A percentile compares a stretch with the other conserved stretches of the same genome.
Evolutionary conservation across 2,888 invertebrate species (phyloP).

Genomic region (Isoperla grammatica): DNA sequence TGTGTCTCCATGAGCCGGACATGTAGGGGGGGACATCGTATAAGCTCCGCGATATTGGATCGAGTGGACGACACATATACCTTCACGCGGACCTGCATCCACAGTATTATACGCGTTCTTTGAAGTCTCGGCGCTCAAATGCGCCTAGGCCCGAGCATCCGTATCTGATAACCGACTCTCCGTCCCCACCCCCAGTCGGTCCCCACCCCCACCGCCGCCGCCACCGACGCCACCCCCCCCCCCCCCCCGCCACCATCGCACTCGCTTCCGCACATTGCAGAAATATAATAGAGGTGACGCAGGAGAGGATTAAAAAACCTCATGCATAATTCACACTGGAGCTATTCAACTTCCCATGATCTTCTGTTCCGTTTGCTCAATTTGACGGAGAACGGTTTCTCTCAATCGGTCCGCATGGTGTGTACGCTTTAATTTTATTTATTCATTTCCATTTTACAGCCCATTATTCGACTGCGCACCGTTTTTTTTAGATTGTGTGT

Average conservation of each 20-base stretch:
- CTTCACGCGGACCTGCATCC: neutral
- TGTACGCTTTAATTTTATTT: no score
- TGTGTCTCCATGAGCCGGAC: no score
- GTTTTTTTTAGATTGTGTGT: no score
- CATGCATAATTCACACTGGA: slow-evolving; percentile 6
- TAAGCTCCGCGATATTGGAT: neutral
- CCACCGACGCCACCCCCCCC: neutral
- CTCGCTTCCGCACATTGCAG: neutral
- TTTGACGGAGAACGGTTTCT: no score
- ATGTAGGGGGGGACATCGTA: no score
- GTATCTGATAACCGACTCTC: slow-evolving; percentile 6
- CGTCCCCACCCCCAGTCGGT: neutral
- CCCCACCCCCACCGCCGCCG: neutral
- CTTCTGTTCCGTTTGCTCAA: no score
- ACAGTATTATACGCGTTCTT: neutral
- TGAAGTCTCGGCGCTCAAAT: neutral
- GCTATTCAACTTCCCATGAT: neutral
- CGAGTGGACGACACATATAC: neutral
- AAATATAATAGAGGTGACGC: slow-evolving; percentile 9
- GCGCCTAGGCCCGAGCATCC: slow-evolving; percentile 1
- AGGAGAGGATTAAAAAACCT: neutral
- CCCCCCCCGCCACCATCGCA: neutral
- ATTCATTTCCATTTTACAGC: no score
- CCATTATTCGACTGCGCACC: no score
- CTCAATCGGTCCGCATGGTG: no score